These are phyloP conservation scores for Rhodeus uyekii DNA, from an alignment of 2,797 vertebrate genomes.

Conservation along the genomic window DNA sequence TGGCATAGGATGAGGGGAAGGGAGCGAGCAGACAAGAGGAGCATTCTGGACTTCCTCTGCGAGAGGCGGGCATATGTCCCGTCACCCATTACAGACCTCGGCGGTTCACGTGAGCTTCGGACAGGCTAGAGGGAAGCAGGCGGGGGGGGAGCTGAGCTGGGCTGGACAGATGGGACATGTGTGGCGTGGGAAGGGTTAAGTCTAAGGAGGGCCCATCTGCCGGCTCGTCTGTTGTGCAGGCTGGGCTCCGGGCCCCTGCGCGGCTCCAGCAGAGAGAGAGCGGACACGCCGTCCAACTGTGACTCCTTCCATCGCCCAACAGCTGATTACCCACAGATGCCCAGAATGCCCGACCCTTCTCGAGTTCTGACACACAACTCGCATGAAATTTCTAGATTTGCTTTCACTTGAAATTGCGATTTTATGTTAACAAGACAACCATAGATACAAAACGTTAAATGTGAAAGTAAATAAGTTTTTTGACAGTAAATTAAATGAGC, in stretches of 20 bases:
- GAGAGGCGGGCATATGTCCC: slow-evolving; percentile 39
- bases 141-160: slow-evolving; percentile 39
- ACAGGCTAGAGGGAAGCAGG: slow-evolving; percentile 35
- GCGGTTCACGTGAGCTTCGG: slow-evolving; percentile 11
- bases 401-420: background rate
- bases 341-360: slow-evolving; percentile 28
- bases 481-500: background rate
- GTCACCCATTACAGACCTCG: slow-evolving; percentile 16
- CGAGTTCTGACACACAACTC: background rate
- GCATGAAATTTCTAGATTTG: background rate
- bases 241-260: slow-evolving; percentile 65
- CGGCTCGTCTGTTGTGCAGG: slow-evolving; percentile 73
- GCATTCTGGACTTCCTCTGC: slow-evolving; percentile 35
- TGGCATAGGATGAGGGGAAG: background rate
- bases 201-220: slow-evolving; percentile 76
- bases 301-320: slow-evolving; percentile 33
- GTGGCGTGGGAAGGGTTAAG: slow-evolving; percentile 79
- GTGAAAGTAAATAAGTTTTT: background rate
- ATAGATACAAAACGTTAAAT: background rate
- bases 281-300: slow-evolving; percentile 58
- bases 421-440: background rate
- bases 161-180: slow-evolving; percentile 61
- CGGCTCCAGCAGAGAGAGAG: slow-evolving; percentile 60
- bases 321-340: slow-evolving; percentile 51
- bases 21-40: background rate